A percentile compares a stretch with the other conserved stretches of the same genome.
Evolutionary conservation across 2,888 invertebrate species (phyloP).

Genomic region (Sphecodes monilicornis): DNA sequence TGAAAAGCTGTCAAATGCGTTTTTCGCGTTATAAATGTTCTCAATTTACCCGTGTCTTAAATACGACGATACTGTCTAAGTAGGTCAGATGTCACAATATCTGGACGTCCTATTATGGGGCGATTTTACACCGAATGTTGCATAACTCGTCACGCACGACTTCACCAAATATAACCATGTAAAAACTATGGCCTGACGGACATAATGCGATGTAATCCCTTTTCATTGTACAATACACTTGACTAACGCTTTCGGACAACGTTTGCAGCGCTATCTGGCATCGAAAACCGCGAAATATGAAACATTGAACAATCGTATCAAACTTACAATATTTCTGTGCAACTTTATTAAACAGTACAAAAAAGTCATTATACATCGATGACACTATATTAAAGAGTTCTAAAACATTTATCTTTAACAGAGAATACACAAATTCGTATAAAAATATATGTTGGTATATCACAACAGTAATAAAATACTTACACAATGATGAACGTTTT

Average conservation of each 20-base stretch:
- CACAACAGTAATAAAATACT: background rate
- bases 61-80: slow-evolving; percentile 73
- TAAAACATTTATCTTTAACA: slow-evolving; percentile 17
- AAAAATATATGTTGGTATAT: slow-evolving; percentile 26
- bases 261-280: slow-evolving; percentile 68
- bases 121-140: slow-evolving; percentile 77
- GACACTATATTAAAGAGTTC: slow-evolving; percentile 5
- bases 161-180: slow-evolving; percentile 76
- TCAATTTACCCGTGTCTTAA: slow-evolving; percentile 67
- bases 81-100: slow-evolving; percentile 82
- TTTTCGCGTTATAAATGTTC: slow-evolving; percentile 50
- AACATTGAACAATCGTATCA: slow-evolving; percentile 11
- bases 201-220: slow-evolving; percentile 77
- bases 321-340: background rate
- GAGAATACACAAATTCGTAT: slow-evolving; percentile 17
- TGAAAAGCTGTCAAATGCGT: slow-evolving; percentile 56
- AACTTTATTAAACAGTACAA: background rate
- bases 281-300: slow-evolving; percentile 64
- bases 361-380: background rate
- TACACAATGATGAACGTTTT: background rate
- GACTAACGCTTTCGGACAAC: slow-evolving; percentile 78
- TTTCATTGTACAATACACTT: slow-evolving; percentile 79
- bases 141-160: slow-evolving; percentile 80
- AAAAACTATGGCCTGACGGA: slow-evolving; percentile 73
- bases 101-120: slow-evolving; percentile 73